Percentiles rank a stretch among this genome's conserved stretches.
These are phyloP conservation scores for Drosophila barbarae DNA, from an alignment of 2,888 invertebrate species.

Conservation along the genomic window DNA sequence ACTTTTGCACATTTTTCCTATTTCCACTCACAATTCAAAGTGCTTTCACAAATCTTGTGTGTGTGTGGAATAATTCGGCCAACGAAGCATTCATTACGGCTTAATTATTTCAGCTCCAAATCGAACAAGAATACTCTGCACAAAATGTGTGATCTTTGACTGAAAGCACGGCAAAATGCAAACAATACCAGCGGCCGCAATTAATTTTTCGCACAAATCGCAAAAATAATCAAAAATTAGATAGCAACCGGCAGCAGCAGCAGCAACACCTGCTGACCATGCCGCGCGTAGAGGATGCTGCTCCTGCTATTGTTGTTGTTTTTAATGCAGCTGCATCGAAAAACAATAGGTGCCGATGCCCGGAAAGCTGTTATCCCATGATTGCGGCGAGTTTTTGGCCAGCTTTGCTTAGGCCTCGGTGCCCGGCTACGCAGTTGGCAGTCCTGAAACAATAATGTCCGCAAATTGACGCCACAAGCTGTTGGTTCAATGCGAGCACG, in stretches of 20 bases:
- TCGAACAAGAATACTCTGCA: background rate
- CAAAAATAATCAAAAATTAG: slow-evolving; percentile 70
- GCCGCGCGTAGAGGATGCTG: background rate
- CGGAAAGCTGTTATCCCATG: slow-evolving; percentile 43
- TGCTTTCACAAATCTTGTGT: background rate
- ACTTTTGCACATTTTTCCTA: background rate
- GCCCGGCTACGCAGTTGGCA: slow-evolving; percentile 49
- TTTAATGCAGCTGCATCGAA: slow-evolving; percentile 29
- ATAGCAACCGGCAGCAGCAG: slow-evolving; percentile 45
- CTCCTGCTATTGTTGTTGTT: slow-evolving; percentile 6
- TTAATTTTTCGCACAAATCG: slow-evolving; percentile 66
- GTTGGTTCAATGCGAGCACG: slow-evolving; percentile 63
- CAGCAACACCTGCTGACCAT: slow-evolving; percentile 1
- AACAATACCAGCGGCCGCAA: slow-evolving; percentile 53
- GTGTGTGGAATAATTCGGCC: background rate
- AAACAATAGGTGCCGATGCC: slow-evolving; percentile 29
- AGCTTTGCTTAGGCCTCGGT: slow-evolving; percentile 54
- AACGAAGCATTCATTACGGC: slow-evolving; percentile 18
- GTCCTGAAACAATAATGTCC: slow-evolving; percentile 73
- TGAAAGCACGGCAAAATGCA: slow-evolving; percentile 45
- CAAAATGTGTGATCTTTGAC: slow-evolving; percentile 16
- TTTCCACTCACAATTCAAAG: background rate
- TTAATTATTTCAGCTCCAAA: slow-evolving; percentile 14
- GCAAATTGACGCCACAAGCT: slow-evolving; percentile 74
- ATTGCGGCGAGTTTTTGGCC: slow-evolving; percentile 61